Base-by-base conservation (phyloP, 2,888 invertebrate species). In the Esperia sulphurella region DNA sequence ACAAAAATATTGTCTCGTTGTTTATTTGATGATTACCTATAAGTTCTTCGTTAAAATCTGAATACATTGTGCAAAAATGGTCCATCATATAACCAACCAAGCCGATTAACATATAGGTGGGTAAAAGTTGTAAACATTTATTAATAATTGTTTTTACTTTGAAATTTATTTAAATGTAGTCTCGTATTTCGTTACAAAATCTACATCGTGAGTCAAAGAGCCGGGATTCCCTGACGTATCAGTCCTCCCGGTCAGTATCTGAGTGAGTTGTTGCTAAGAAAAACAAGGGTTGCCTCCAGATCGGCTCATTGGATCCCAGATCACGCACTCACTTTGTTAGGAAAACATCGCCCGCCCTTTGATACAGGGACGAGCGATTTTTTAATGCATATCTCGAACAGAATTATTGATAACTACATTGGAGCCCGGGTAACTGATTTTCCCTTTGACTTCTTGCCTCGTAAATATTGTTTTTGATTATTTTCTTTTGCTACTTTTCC, bases 301-400 rank as follows among this genome's bases (percentile, higher is more conserved):
- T 79, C 75, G 68, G 61, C 75, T 84, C 78, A 84, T 89, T 81
- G 72, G 67, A 57, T 65, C 70, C 61, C 88, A 58, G 70, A 71
- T 79, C 88, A 89, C 88, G 88, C 74, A 68, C 79, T 71, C 84
- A 86, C 84, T 87, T 87, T 84, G 86, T 83, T 86, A 87, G 77
- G 75, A 86, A 86, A 89, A 87, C 86, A 87, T 67, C 70, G 61
- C 61, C 60, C 63, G 61, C 69, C 82, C 86, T 87, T 88, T 88
- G 88, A 87, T 79, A 75, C 70, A 68, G 65, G 67, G 67, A 61
- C 65, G 63, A 69, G 72, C 69, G 72, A 74, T 79, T 86, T 77
- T 85, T 84, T 85, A 88, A 89, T 87, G 86, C 88, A 87, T 86
- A 86, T 81, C 77, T 82, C 71, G 74, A 68, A 71, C 60, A 59